Evolutionary conservation across 2,888 invertebrate genomes (phyloP).

Genomic region (Tortrix viridana): DNA sequence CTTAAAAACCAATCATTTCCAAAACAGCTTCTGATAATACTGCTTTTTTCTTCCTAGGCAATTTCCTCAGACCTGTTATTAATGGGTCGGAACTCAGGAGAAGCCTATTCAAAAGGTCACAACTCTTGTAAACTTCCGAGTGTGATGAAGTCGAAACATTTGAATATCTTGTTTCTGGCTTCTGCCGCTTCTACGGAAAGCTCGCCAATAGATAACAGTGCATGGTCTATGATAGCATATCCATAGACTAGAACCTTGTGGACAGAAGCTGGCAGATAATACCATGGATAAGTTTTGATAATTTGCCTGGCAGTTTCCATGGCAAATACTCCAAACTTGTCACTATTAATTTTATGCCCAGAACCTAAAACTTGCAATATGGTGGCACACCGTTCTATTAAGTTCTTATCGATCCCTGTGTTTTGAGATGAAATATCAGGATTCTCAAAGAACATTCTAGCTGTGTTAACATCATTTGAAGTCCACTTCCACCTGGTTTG

Average conservation of each 20-base stretch:
- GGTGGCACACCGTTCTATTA: not conserved
- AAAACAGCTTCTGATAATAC: too few species aligned
- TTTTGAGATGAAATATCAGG: not conserved
- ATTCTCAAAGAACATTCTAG: not conserved
- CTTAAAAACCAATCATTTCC: conserved; percentile 11
- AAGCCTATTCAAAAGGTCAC: too few species aligned
- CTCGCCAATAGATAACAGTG: not conserved
- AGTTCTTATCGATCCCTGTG: not conserved
- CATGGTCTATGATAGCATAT: too few species aligned
- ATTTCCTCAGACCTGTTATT: too few species aligned
- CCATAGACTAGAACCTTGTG: too few species aligned
- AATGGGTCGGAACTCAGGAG: too few species aligned
- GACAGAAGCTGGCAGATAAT: too few species aligned
- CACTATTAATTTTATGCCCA: not conserved
- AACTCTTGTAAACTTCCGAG: too few species aligned
- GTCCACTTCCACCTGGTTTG: not conserved
- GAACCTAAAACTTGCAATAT: not conserved
- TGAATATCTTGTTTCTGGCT: not conserved
- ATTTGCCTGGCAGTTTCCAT: too few species aligned
- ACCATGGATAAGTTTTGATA: too few species aligned
- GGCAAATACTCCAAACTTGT: too few species aligned
- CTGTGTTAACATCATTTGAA: not conserved
- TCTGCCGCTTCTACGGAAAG: not conserved
- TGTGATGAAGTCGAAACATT: not conserved
- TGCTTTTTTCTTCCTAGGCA: too few species aligned